Evolutionary conservation across 2,797 vertebrate species (phyloP).

Genomic region (Chiloscyllium punctatum): DNA sequence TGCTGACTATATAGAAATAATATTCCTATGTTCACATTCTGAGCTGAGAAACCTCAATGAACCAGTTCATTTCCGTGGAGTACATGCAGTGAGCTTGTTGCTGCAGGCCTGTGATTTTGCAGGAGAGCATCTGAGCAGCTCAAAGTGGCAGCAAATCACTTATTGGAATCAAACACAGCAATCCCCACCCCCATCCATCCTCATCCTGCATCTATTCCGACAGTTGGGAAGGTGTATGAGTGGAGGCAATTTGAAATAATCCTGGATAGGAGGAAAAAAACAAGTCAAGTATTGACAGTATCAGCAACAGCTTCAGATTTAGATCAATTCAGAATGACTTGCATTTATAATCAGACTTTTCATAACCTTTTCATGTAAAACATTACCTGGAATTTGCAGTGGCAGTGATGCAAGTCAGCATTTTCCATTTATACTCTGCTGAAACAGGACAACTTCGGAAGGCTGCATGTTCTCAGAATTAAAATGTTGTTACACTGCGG

Average conservation of each 20-base stretch:
- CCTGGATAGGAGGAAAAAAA: not conserved
- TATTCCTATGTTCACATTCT: not conserved
- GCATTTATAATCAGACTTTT: not conserved
- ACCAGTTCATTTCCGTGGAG: not conserved
- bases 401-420: not conserved
- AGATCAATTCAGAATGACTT: not conserved
- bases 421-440: too few species aligned
- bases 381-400: not conserved
- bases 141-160: not conserved
- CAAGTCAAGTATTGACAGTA: not conserved
- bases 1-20: not conserved
- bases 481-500: not conserved
- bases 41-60: not conserved
- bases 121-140: not conserved
- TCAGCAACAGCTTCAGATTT: not conserved
- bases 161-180: not conserved
- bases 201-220: not conserved
- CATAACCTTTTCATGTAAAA: not conserved
- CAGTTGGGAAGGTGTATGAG: not conserved
- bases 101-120: not conserved
- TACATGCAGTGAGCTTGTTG: not conserved
- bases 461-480: not conserved
- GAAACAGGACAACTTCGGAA: too few species aligned
- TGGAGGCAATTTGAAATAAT: not conserved
- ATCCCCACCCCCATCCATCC: not conserved